Base-by-base conservation (phyloP, 2,888 invertebrate genomes). In the Phanerotoma sp. region DNA sequence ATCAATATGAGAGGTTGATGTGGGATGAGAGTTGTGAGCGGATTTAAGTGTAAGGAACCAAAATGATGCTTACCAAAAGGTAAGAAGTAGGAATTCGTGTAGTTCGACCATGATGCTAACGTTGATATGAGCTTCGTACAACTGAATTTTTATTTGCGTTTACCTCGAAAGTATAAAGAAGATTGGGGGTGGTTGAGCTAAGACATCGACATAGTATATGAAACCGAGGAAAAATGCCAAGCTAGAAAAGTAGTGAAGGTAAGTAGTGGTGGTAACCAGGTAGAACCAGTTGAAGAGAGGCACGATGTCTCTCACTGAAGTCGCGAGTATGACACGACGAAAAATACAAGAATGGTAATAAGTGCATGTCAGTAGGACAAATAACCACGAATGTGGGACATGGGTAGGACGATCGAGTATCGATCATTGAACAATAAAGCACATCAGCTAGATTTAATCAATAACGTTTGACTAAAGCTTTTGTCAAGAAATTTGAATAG, bases 21-120 rank as follows among this genome's bases (percentile, higher is more conserved):
- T n/a, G n/a, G n/a, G n/a, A n/a, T n/a, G n/a, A n/a, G n/a, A n/a
- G n/a, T n/a, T n/a, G n/a, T n/a, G n/a, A n/a, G n/a, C n/a, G n/a
- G n/a, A n/a, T n/a, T n/a, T n/a, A n/a, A n/a, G n/a, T n/a, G n/a
- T n/a, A n/a, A n/a, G n/a, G n/a, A n/a, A 25, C 15, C 9, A 42
- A 10, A 20, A 3, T 48, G 5, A n/a, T 25, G 28, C 66, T 64
- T 48, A 68, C 67, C 66, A 63, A 50, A 66, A 67, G 5, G 64
- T 61, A 22, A 69, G 64, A 4, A 62, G 46, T 11, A 67, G 25
- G 58, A 67, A 67, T 49, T 69, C 68, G 58, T 66, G 55, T 46
- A 67, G 63, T 48, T 68, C 68, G 52, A 67, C 64, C 68, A 68
- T 68, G 63, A 52, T 63, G 62, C 52, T 45, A 22, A 38, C 56